These are phyloP conservation scores for Melanophora roralis DNA, from an alignment of 2,888 invertebrate species.

Conservation along the genomic window DNA sequence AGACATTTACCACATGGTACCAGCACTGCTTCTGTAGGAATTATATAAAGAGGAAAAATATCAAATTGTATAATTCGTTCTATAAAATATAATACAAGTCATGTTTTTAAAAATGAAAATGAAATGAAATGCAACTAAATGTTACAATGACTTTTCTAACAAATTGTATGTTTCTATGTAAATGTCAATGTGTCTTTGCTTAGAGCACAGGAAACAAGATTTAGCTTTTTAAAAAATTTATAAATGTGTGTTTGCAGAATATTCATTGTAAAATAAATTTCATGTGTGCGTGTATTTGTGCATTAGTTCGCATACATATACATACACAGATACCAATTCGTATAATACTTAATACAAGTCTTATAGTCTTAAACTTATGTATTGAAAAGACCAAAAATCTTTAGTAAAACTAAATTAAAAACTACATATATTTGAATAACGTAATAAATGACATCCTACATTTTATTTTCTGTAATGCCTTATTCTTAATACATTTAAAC, in stretches of 20 bases:
- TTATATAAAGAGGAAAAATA: neutral
- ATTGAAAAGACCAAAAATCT: conserved; percentile 13
- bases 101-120: conserved; percentile 21
- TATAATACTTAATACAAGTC: neutral
- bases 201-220: conserved; percentile 19
- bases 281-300: neutral
- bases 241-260: too few species aligned
- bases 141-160: conserved; percentile 16
- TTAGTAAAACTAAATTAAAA: neutral
- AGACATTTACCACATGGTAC: conserved; percentile 29
- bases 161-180: neutral
- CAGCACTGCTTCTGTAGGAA: neutral
- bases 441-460: neutral
- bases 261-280: neutral
- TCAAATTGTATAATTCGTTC: conserved; percentile 47
- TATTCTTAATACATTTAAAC: too few species aligned
- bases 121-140: conserved; percentile 47
- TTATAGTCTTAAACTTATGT: neutral
- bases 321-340: too few species aligned
- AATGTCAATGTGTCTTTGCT: neutral
- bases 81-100: conserved; percentile 38
- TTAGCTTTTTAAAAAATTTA: conserved; percentile 8
- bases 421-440: neutral
- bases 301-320: too few species aligned
- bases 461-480: neutral